These are phyloP conservation scores for Eupithecia dodoneata DNA, from an alignment of 2,888 invertebrate genomes.

Conservation along the genomic window DNA sequence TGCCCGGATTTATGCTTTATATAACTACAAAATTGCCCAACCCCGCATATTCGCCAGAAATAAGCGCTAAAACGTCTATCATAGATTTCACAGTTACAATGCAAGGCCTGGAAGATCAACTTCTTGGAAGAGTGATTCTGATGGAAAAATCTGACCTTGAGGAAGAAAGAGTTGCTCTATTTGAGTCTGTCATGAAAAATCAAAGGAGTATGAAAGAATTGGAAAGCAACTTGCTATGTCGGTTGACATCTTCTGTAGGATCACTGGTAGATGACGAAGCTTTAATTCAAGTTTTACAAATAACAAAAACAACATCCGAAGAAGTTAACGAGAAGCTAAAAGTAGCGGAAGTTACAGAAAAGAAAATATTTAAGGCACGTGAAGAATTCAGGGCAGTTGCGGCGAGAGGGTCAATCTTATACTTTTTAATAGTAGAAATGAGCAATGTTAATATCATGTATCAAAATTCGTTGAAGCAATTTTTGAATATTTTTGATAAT, in stretches of 20 bases:
- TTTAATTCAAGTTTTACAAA: conserved; percentile 93
- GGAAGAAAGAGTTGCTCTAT: conserved; percentile 95
- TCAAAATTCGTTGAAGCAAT: conserved; percentile 97
- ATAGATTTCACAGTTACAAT: conserved; percentile 99
- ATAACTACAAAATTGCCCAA: conserved; percentile 98
- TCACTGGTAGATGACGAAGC: conserved; percentile 98
- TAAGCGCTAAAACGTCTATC: conserved; percentile 97
- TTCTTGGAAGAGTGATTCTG: conserved; percentile 95
- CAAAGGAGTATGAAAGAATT: conserved; percentile 98
- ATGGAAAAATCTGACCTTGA: conserved; percentile 98
- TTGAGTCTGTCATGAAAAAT: conserved; percentile 98
- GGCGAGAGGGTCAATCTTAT: conserved; percentile 95
- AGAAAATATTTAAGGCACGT: conserved; percentile 95
- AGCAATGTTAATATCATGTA: conserved; percentile 98
- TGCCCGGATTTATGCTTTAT: conserved; percentile 97
- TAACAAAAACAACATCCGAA: conserved; percentile 94
- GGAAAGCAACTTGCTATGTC: conserved; percentile 94
- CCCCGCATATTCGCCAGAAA: conserved; percentile 98
- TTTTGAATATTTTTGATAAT: conserved; percentile 95
- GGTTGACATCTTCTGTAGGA: conserved; percentile 96
- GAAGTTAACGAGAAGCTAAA: conserved; percentile 97
- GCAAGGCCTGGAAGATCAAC: conserved; percentile 97
- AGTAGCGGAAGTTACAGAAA: conserved; percentile 96
- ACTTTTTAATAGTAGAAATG: conserved; percentile 98
- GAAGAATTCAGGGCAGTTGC: conserved; percentile 98